Base-by-base conservation (phyloP, 2,113 vertebrate genomes). In the Antigone vipio region DNA sequence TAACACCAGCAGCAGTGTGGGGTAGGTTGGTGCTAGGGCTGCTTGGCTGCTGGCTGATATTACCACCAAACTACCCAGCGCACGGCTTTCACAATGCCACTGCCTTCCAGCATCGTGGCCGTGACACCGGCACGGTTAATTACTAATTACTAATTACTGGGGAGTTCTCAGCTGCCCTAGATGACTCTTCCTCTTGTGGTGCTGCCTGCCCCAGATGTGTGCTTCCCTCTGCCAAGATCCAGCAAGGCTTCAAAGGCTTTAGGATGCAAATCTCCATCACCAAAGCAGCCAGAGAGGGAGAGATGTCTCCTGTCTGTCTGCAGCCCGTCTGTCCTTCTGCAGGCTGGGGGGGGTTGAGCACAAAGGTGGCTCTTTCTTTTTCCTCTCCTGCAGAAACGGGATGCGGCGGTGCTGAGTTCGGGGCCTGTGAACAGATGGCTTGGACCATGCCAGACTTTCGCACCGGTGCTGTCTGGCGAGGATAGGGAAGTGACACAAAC, bases 401-500 rank as follows among this genome's bases (percentile, higher is more conserved):
- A 42, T 17, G n/a, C 0, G 2, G 2, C 2, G 6, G 23, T 34
- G 42, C 60, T 2, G 64, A 23, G 67, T n/a, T 40, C 2, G 2
- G 68, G 50, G 30, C 59, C 21, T 11, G 47, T 11, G 47, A 85
- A 63, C 96, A 97, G 96, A 96, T 95, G 97, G 95, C 42, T 42
- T 22, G 15, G 68, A 20, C 73, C 23, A 3, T 24, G 91, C 94
- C 93, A 96, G 76, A 47, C 35, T 64, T 84, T 77, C 6, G 3
- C 53, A 45, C 85, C 19, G 26, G 93, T 10, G 24, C 66, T 34
- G 90, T 76, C 64, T 74, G 74, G 49, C 1, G 9, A 72, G 60
- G 86, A 71, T 45, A 86, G 62, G 68, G 34, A 55, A 88, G 53
- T 87, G 72, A 68, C 86, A 87, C 42, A n/a, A 78, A 89, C 76